These are phyloP conservation scores for Acanthornis magna DNA, from an alignment of 2,797 vertebrate species.

Conservation along the genomic window DNA sequence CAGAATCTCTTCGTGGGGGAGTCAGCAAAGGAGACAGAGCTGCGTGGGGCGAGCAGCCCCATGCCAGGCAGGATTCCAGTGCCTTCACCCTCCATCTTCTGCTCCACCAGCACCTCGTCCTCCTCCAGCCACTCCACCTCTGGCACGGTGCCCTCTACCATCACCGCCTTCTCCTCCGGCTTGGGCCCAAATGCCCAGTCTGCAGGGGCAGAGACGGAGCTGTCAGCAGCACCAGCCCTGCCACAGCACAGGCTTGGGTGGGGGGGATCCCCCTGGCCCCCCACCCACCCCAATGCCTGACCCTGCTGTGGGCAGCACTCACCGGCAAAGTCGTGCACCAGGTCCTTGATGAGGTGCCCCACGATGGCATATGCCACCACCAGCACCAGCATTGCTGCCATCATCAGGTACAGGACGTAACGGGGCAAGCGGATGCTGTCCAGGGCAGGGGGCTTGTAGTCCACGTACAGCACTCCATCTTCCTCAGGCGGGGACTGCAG, in stretches of 20 bases:
- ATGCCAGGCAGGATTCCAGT: accelerated
- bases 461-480: slow-evolving; percentile 76
- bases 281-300: accelerated
- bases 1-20: neutral
- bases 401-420: slow-evolving; percentile 83
- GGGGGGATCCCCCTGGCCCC: neutral
- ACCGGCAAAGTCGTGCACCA: slow-evolving; percentile 88
- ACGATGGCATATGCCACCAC: slow-evolving; percentile 89
- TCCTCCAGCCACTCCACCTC: slow-evolving; percentile 51
- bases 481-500: neutral
- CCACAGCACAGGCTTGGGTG: neutral
- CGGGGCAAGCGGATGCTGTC: slow-evolving; percentile 85
- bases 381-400: slow-evolving; percentile 80
- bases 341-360: slow-evolving; percentile 92
- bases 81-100: accelerated
- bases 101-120: neutral
- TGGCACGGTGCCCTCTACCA: neutral
- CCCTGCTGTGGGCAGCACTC: slow-evolving; percentile 17
- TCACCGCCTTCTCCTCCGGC: slow-evolving; percentile 75
- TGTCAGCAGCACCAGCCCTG: neutral
- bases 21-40: slow-evolving; percentile 54
- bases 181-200: slow-evolving; percentile 87
- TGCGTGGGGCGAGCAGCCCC: neutral
- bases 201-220: neutral
- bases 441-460: slow-evolving; percentile 84